Evolutionary conservation across 2,113 vertebrate species (phyloP).

Genomic region (Struthidea cinerea): DNA sequence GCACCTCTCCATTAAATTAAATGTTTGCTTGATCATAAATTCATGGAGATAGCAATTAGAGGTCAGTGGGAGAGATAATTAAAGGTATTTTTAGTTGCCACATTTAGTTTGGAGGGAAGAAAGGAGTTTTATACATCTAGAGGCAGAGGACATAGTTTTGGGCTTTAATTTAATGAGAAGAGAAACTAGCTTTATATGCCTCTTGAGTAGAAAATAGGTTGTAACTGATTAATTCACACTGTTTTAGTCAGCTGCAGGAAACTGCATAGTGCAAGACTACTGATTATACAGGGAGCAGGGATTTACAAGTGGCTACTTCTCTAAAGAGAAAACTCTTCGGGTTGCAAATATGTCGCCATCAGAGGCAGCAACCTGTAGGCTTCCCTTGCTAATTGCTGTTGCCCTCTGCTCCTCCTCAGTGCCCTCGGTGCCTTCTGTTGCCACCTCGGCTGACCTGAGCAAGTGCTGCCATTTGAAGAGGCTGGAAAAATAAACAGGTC

Average conservation of each 20-base stretch:
- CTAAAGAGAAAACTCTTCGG: not conserved
- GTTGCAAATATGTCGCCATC: not conserved
- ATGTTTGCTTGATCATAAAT: not conserved
- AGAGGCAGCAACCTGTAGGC: not conserved
- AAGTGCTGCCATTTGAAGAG: not conserved
- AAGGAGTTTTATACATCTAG: not conserved
- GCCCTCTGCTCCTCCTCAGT: not conserved
- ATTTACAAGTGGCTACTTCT: not conserved
- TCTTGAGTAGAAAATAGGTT: not conserved
- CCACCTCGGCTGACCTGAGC: not conserved
- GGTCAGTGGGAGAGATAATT: not conserved
- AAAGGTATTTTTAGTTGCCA: not conserved
- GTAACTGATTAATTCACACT: not conserved
- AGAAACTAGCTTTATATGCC: not conserved
- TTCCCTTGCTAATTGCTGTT: not conserved
- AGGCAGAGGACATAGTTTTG: not conserved
- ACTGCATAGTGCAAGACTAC: not conserved
- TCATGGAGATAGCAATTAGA: not conserved
- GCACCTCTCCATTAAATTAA: not conserved
- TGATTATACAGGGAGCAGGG: not conserved
- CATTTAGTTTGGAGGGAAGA: not conserved
- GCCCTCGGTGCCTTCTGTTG: not conserved
- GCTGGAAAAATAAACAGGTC: not conserved
- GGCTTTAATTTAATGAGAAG: not conserved
- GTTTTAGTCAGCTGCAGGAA: not conserved